Conservation (phyloP, 2,797 vertebrate genomes). For the Tolypeutes matacus region DNA sequence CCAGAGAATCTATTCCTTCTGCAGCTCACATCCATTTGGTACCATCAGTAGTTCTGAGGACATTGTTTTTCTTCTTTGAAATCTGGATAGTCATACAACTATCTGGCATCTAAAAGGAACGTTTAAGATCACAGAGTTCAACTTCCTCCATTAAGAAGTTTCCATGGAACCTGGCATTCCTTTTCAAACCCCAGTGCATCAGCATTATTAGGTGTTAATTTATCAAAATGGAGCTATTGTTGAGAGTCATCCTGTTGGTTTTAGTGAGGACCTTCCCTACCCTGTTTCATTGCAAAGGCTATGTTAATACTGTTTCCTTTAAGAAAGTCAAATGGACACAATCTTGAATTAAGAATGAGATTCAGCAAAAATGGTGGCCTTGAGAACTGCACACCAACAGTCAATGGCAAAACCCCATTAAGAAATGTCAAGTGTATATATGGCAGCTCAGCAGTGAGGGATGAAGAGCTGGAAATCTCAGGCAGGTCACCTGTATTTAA, state of each 20-base stretch:
- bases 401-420: neutral
- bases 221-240: neutral
- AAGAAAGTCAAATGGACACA: neutral
- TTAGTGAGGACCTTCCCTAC: neutral
- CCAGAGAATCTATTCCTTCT: neutral
- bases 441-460: neutral
- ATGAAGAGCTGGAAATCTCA: neutral
- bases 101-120: neutral
- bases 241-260: neutral
- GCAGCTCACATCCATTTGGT: neutral
- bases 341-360: neutral
- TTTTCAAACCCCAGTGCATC: neutral
- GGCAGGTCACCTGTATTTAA: neutral
- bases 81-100: neutral
- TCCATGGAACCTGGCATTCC: neutral
- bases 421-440: neutral
- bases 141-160: neutral
- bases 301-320: neutral
- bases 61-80: neutral
- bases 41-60: neutral
- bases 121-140: neutral
- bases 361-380: neutral
- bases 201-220: rapidly evolving
- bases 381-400: neutral
- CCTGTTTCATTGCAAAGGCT: neutral